Conservation (phyloP, 2,888 invertebrate genomes). For the Pedicia rivosa region DNA sequence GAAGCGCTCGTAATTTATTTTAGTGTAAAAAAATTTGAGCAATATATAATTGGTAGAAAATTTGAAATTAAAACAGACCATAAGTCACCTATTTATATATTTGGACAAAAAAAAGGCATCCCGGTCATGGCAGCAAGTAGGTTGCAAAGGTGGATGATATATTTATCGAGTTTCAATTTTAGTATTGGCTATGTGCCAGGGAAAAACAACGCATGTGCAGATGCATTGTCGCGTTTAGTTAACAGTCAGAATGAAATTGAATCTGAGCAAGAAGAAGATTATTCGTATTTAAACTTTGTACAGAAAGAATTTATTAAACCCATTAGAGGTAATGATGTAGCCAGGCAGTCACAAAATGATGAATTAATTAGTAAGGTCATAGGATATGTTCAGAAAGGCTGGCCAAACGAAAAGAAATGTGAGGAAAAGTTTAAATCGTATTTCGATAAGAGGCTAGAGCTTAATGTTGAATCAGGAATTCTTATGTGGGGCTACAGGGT, state of each 20-base stretch:
- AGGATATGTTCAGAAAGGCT: background rate
- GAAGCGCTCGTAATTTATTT: background rate
- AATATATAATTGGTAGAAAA: background rate
- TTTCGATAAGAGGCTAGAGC: conserved; percentile 6
- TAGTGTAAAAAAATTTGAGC: background rate
- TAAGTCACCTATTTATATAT: conserved; percentile 21
- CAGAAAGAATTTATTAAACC: too few species aligned
- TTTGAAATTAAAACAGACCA: conserved; percentile 18
- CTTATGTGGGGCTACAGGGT: conserved; percentile 5
- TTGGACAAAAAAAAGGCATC: conserved; percentile 15
- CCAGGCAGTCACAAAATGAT: too few species aligned
- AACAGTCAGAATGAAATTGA: too few species aligned
- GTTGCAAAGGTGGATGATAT: conserved; percentile 19
- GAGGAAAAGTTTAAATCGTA: background rate
- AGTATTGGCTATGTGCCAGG: background rate
- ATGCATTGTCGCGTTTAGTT: too few species aligned
- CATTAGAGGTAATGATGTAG: too few species aligned
- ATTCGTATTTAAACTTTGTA: too few species aligned
- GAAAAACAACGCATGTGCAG: too few species aligned
- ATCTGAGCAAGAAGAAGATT: background rate
- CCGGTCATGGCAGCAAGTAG: conserved; percentile 11
- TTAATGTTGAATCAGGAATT: conserved; percentile 12
- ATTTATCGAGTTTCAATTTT: conserved; percentile 4
- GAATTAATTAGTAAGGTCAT: too few species aligned
- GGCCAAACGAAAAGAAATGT: background rate